Evolutionary conservation across 2,113 vertebrate genomes (phyloP), one percentile per base, ranked within the genome.

Genomic region (Terrapene triunguis): DNA sequence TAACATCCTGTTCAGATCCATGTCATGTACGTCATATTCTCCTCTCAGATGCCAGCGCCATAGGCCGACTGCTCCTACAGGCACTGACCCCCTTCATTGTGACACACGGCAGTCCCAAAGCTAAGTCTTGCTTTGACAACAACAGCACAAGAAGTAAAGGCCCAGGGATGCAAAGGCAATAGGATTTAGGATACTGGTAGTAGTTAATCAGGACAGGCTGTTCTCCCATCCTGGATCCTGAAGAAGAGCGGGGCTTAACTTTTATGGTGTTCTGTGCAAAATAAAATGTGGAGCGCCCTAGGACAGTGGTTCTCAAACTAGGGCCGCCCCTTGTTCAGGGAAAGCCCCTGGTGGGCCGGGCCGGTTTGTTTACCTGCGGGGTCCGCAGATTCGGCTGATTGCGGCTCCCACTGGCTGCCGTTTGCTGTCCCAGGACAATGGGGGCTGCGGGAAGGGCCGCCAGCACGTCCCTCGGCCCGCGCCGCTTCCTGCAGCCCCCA

Each of bases 151-250:
- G 38, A 72, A 83, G 50, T 21, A 69, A 83, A 80, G n/a, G 21
- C n/a, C 4, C 3, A 53, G 72, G 53, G 38, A 48, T 29, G 13
- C 32, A 44, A 38, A 54, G 84, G 85, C 6, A 47, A 11, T 4
- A 27, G 21, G 51, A 10, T 59, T 8, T 10, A 83, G 35, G 79
- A 14, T 13, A 17, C 44, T 27, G 35, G 54, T 51, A 35, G 3
- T 3, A 51, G 53, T 44, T 42, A 35, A 35, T 19, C 54, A 69
- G 38, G n/a, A 53, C 19, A 53, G 51, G 51, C 69, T 51, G 82
- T 69, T 35, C 42, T 72, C 42, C 50, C 48, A 38, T 22, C 50
- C 50, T 0, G 0, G 21, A 38, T 21, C 22, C 5, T 1, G 19
- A 72, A 53, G 55, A 47, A 53, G 55, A 80, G 25, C n/a, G 3